Evolutionary conservation across 2,888 invertebrate species (phyloP).

Genomic region (Litoditis marina): DNA sequence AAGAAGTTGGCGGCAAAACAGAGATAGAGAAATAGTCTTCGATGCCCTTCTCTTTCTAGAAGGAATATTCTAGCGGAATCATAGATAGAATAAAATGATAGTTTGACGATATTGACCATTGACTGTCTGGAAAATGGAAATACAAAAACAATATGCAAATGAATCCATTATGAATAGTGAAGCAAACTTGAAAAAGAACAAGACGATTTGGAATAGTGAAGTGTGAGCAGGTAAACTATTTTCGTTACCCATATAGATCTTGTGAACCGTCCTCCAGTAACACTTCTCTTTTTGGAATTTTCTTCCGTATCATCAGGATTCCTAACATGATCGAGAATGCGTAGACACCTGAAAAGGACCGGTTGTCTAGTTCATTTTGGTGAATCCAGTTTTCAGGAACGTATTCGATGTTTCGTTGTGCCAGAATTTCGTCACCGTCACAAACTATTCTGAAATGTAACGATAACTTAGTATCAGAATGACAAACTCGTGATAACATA

Average conservation of each 20-base stretch:
- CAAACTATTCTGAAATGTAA: too few species aligned
- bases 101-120: slow-evolving; percentile 25
- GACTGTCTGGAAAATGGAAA: slow-evolving; percentile 14
- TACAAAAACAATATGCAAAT: background rate
- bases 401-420: too few species aligned
- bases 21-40: slow-evolving; percentile 43
- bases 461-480: too few species aligned
- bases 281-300: slow-evolving; percentile 20
- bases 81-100: slow-evolving; percentile 41
- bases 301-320: slow-evolving; percentile 20
- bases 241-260: slow-evolving; percentile 1
- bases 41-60: slow-evolving; percentile 35
- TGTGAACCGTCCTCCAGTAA: slow-evolving; percentile 19
- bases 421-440: too few species aligned
- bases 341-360: slow-evolving; percentile 20
- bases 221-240: too few species aligned
- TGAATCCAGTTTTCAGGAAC: too few species aligned
- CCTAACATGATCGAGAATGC: slow-evolving; percentile 16
- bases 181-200: background rate
- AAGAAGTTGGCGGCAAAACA: slow-evolving; percentile 53
- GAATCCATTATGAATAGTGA: background rate
- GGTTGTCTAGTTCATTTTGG: background rate
- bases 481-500: too few species aligned
- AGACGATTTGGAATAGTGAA: too few species aligned
- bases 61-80: slow-evolving; percentile 43